Evolutionary conservation across 2,888 invertebrate species (phyloP), one percentile per base, ranked within the genome.

Genomic region (Campoletis raptor): DNA sequence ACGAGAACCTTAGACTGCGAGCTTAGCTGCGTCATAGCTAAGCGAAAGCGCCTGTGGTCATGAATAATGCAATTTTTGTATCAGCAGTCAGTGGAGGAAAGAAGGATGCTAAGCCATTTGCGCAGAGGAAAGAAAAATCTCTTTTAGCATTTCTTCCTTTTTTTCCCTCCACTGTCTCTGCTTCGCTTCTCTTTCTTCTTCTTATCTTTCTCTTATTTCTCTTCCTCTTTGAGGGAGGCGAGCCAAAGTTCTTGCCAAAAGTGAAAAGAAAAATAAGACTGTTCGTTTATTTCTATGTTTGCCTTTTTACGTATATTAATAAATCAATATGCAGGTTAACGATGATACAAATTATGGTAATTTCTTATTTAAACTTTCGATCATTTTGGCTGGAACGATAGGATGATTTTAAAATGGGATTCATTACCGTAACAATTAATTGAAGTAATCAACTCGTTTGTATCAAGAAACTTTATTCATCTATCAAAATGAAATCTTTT

Each of bases 1-100:
- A 90, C 81, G 84, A 72, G 76, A 87, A 85, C 87, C 87, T 88
- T 89, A 88, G 85, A 83, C 64, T 78, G n/a, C n/a, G 83, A 87
- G 89, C 87, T 90, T 88, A 89, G 70, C 77, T 61, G 12, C 81
- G 66, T 73, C 66, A 73, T 73, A 52, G 88, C 88, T 86, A 88
- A 89, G 88, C 88, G 82, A 88, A 66, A 61, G 70, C 48, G 87
- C 81, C 79, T 76, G 82, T 12, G 82, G 70, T 85, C 87, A 91
- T 92, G 90, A 91, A 92, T 92, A 90, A 92, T 90, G 90, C 90
- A 91, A 89, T 89, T 89, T 91, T 91, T 90, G 91, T 90, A 91
- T 91, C 90, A 89, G 89, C 89, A 89, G 72, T 84, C 88, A 83
- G 83, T 83, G 85, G 85, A 72, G 80, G 83, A 78, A 88, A 86